phyloP scores from a whole-genome alignment of 2,113 vertebrate genomes.

The Pteruthius melanotis region DNA sequence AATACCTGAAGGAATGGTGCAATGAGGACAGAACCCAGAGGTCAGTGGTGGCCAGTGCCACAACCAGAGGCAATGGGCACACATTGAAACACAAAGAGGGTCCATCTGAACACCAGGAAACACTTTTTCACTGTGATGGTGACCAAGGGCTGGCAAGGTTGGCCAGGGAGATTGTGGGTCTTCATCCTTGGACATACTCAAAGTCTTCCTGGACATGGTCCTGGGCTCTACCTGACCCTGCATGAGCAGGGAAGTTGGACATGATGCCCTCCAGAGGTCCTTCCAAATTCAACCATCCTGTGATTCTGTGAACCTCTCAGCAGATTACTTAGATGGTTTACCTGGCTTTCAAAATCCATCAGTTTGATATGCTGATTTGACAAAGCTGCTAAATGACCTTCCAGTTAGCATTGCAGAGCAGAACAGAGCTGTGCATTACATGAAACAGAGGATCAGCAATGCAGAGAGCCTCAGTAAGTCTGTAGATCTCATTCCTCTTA shows the following conservation, averaged over 20 bases:
- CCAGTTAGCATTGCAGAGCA: background rate
- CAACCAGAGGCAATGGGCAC: background rate
- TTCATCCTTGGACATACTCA: background rate
- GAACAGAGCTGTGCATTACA: background rate
- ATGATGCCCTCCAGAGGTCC: background rate
- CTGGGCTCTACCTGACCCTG: background rate
- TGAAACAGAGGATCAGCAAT: background rate
- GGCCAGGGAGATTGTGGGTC: background rate
- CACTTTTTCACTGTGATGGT: background rate
- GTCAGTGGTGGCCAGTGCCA: background rate
- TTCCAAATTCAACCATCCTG: background rate
- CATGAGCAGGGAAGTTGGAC: background rate
- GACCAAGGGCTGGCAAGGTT: background rate
- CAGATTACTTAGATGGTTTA: background rate
- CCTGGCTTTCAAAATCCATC: background rate
- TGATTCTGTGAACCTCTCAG: background rate
- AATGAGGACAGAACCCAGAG: background rate
- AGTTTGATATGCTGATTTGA: background rate
- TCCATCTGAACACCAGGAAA: background rate
- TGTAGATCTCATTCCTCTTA: background rate
- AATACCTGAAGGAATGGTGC: background rate
- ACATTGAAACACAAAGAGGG: background rate
- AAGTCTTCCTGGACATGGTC: background rate
- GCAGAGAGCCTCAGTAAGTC: background rate
- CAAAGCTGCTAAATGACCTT: background rate